Evolutionary conservation across 2,888 invertebrate genomes (phyloP).

Genomic region (Lucinisca nassula): DNA sequence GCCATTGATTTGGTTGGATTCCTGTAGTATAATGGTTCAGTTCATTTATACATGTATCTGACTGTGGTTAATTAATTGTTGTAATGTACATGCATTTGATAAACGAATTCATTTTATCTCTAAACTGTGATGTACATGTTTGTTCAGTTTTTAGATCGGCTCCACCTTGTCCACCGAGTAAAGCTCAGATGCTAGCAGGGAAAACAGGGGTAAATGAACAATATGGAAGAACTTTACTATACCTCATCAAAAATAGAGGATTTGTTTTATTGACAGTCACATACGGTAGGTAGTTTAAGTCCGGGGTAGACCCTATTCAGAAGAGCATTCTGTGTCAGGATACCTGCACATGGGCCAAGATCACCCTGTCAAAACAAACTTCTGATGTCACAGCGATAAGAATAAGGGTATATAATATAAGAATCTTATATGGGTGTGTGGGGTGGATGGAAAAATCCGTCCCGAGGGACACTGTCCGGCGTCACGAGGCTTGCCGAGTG

Average conservation of each 20-base stretch:
- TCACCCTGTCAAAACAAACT: background rate
- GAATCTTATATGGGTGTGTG: too few relatives aligned
- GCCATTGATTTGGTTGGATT: too few relatives aligned
- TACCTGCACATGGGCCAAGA: background rate
- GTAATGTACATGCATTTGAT: too few relatives aligned
- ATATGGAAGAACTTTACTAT: conserved; percentile 89
- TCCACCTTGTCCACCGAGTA: conserved; percentile 96
- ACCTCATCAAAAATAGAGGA: conserved; percentile 93
- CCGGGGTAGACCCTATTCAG: background rate
- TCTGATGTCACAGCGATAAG: background rate
- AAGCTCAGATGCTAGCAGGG: conserved; percentile 91
- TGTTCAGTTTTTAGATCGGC: conserved; percentile 95
- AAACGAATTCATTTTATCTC: too few relatives aligned
- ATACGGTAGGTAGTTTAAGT: conserved; percentile 90
- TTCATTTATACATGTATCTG: too few relatives aligned
- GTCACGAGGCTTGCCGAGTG: too few relatives aligned
- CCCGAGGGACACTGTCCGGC: too few relatives aligned
- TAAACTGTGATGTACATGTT: too few relatives aligned
- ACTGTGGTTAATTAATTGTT: too few relatives aligned
- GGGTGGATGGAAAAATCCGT: too few relatives aligned
- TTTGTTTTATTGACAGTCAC: conserved; percentile 95
- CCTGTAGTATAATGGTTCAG: too few relatives aligned
- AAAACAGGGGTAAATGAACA: conserved; percentile 89
- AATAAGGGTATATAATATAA: background rate
- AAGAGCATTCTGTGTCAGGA: background rate